Conservation (phyloP, 1,140 invertebrate species). For the Telenomus remus region DNA sequence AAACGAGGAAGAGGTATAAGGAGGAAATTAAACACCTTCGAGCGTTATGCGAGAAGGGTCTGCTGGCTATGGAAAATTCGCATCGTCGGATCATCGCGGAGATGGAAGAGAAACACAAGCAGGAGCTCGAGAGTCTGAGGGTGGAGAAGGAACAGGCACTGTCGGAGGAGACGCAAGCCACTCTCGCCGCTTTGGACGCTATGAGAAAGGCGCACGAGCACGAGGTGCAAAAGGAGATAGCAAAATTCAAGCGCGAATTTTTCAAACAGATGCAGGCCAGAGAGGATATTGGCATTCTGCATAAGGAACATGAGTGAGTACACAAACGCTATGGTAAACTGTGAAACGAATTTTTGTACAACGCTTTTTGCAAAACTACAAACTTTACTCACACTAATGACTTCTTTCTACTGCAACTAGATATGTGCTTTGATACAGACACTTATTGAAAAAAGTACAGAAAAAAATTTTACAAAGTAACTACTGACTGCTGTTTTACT, state of each 20-base stretch:
- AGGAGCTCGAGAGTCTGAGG: slow-evolving; percentile 83
- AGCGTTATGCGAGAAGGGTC: slow-evolving; percentile 88
- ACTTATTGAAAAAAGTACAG: no score
- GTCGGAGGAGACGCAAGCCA: slow-evolving; percentile 91
- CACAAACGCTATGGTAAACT: no score
- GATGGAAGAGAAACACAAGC: slow-evolving; percentile 88
- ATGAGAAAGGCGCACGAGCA: slow-evolving; percentile 95
- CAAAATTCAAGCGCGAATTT: slow-evolving; percentile 91
- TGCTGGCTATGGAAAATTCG: slow-evolving; percentile 91
- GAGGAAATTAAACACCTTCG: slow-evolving; percentile 90
- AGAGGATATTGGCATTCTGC: slow-evolving; percentile 76
- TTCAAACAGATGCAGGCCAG: slow-evolving; percentile 81
- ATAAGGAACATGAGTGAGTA: slow-evolving; percentile 78
- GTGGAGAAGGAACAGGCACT: slow-evolving; percentile 91
- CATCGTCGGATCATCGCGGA: slow-evolving; percentile 89
- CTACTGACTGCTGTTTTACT: no score
- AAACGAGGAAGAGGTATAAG: slow-evolving; percentile 86
- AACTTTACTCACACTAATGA: no score
- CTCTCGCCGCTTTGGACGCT: slow-evolving; percentile 88
- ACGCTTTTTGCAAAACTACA: no score
- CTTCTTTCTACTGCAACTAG: no score
- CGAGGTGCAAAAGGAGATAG: slow-evolving; percentile 90
- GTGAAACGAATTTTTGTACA: no score
- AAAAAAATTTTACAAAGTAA: no score
- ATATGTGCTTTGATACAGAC: no score